phyloP scores from a whole-genome alignment of 2,797 vertebrate genomes.

The Nyctibius grandis region DNA sequence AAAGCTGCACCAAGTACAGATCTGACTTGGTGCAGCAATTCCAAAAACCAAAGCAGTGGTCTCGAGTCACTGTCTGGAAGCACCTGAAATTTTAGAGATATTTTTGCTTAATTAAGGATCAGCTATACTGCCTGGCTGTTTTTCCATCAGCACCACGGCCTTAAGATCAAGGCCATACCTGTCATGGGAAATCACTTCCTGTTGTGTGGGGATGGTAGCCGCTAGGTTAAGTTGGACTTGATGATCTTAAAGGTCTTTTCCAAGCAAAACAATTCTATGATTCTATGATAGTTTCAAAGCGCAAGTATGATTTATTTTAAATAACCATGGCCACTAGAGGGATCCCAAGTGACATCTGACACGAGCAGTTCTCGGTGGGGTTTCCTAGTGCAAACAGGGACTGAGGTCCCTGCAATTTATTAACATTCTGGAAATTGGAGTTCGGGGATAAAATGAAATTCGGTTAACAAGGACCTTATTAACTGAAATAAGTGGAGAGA shows the following conservation, averaged over 20 bases:
- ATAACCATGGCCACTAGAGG: neutral
- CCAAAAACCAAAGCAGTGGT: neutral
- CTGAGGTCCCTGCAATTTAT: neutral
- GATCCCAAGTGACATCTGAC: neutral
- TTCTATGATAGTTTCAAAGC: neutral
- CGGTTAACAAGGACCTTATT: rapidly evolving
- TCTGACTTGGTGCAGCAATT: neutral
- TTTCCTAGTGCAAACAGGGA: rapidly evolving
- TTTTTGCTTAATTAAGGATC: neutral
- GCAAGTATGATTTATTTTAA: neutral
- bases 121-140: neutral
- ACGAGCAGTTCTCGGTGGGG: rapidly evolving
- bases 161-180: neutral
- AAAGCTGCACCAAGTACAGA: neutral
- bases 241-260: too few species aligned
- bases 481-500: neutral
- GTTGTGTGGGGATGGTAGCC: neutral
- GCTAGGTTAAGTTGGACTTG: too few species aligned
- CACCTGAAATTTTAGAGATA: neutral
- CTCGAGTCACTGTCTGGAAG: neutral
- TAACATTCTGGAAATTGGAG: neutral
- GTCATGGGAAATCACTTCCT: neutral
- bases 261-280: too few species aligned
- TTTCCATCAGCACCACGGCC: neutral
- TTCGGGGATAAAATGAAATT: neutral